These are phyloP conservation scores for Pardosa pseudoannulata DNA, from an alignment of 2,888 invertebrate genomes.

Conservation along the genomic window DNA sequence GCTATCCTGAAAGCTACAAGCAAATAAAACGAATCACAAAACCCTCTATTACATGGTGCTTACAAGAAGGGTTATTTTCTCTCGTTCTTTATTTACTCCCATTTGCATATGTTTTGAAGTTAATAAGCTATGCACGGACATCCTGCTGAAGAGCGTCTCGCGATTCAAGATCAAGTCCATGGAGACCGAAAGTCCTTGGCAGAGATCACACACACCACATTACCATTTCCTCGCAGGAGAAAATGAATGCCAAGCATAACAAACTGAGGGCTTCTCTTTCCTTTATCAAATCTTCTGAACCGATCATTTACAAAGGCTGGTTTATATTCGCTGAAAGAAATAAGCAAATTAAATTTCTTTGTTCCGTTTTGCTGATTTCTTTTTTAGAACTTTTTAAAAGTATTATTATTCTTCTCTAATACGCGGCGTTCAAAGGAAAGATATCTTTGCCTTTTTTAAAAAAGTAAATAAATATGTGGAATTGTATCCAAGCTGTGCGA, in stretches of 20 bases:
- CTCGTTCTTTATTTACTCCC: background rate
- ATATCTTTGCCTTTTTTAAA: too few relatives aligned
- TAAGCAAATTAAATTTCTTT: background rate
- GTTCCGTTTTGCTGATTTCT: too few relatives aligned
- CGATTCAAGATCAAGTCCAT: constrained; percentile 6
- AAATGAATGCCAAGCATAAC: background rate
- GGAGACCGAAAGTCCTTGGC: background rate
- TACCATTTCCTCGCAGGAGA: background rate
- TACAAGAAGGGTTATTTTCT: background rate
- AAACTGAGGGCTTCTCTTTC: background rate
- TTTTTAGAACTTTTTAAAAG: too few relatives aligned
- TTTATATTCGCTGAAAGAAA: background rate
- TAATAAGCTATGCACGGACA: constrained; percentile 1
- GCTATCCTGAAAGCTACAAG: background rate
- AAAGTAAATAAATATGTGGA: too few relatives aligned
- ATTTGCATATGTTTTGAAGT: background rate
- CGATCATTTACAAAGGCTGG: constrained; percentile 4
- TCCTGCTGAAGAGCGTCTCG: background rate
- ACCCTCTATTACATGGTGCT: background rate
- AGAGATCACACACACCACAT: background rate
- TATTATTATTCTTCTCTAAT: too few relatives aligned
- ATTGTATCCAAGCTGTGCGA: background rate
- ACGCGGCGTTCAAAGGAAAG: too few relatives aligned
- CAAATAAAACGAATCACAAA: background rate
- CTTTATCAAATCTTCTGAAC: background rate